A percentile compares a stretch with the other conserved stretches of the same genome.
phyloP scores from a whole-genome alignment of 2,113 vertebrate species.

The Triplophysa tibetana region DNA sequence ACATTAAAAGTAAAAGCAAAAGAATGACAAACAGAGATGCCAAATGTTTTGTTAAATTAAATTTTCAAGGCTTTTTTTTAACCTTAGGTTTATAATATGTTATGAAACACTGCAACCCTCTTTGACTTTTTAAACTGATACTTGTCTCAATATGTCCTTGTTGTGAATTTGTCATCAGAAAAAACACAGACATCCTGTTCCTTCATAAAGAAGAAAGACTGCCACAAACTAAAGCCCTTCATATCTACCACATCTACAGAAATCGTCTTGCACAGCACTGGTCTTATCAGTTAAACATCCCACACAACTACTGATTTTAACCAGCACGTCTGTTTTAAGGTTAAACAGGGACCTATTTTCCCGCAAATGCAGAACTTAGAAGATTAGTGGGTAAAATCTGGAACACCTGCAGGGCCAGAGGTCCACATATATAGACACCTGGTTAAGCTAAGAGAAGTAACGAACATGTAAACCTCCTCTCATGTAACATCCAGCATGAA shows the following conservation, averaged over 20 bases:
- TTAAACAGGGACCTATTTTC: conserved; percentile 16
- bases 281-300: conserved; percentile 6
- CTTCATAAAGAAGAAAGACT: background rate
- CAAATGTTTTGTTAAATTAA: no score
- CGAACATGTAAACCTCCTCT: background rate
- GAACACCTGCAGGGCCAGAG: conserved; percentile 69
- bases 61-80: no score
- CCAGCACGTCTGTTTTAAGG: background rate
- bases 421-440: conserved; percentile 64
- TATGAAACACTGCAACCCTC: background rate
- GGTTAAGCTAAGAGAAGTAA: conserved; percentile 57
- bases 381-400: conserved; percentile 63
- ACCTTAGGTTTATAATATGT: no score
- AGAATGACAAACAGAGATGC: no score
- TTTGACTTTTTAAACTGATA: background rate
- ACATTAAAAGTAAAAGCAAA: no score
- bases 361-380: conserved; percentile 34
- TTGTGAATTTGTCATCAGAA: background rate
- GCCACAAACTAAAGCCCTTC: conserved; percentile 2
- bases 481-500: conserved; percentile 14
- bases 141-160: background rate
- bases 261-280: background rate
- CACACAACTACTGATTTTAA: conserved; percentile 36
- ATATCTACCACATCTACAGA: background rate
- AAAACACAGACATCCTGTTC: background rate